These are phyloP conservation scores for Ecliptopera silaceata DNA, from an alignment of 2,888 invertebrate genomes.

Conservation along the genomic window DNA sequence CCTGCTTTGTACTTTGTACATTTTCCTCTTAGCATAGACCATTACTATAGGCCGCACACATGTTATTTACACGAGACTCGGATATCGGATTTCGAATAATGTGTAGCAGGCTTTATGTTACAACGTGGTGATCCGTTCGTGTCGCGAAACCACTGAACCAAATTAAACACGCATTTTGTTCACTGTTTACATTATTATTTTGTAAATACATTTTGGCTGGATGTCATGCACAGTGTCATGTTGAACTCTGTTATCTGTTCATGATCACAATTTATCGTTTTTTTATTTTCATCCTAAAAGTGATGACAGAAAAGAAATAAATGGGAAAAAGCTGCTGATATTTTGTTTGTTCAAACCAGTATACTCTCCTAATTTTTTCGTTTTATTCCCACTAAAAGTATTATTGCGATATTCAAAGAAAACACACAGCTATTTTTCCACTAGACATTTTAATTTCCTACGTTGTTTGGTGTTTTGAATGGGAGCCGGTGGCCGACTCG, in stretches of 20 bases:
- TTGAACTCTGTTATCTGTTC: constrained; percentile 10
- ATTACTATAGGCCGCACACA: constrained; percentile 24
- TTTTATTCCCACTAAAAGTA: constrained; percentile 25
- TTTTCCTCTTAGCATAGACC: constrained; percentile 9
- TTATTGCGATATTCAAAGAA: constrained; percentile 33
- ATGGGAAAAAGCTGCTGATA: neutral
- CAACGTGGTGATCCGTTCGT: constrained; percentile 27
- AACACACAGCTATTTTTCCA: constrained; percentile 32
- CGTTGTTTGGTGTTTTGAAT: constrained; percentile 35
- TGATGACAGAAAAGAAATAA: neutral
- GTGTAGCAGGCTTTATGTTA: constrained; percentile 30
- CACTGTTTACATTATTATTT: constrained; percentile 24
- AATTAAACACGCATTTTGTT: constrained; percentile 23
- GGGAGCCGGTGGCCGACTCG: constrained; percentile 21
- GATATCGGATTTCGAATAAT: constrained; percentile 27
- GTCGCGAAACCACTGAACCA: constrained; percentile 26
- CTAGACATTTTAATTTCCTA: constrained; percentile 40
- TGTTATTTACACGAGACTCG: constrained; percentile 30
- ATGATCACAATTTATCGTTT: constrained; percentile 5
- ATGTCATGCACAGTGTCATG: constrained; percentile 13
- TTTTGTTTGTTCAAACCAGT: constrained; percentile 3
- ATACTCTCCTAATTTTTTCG: constrained; percentile 18
- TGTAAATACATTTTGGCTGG: constrained; percentile 16
- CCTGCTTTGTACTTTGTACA: neutral
- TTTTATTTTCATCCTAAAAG: neutral